Base-by-base conservation (phyloP, 2,113 vertebrate genomes). In the Bathybates hornii region DNA sequence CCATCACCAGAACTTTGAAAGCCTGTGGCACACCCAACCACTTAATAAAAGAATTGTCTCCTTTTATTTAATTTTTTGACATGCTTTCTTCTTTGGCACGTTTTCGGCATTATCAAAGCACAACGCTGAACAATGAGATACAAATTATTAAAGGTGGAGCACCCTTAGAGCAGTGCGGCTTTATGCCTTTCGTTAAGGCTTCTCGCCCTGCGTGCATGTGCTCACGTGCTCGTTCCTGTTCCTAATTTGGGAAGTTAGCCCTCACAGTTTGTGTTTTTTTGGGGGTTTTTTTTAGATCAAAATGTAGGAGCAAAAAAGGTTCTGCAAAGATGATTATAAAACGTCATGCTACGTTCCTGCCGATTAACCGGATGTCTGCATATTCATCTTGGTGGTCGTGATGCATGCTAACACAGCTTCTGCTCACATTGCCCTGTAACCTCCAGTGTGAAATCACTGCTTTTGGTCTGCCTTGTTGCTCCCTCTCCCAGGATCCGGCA, bases 31-130 rank as follows among this genome's bases (percentile, higher is more conserved):
- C 73, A 71, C 86, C 82, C 91, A 81, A 79, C 89, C 78, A 66
- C 82, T 90, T 87, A 94, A 84, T 90, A 85, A 89, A 92, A 91
- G 19, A 88, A 90, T 84, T 84, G 85, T 82, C 78, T 86, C 61
- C 81, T 32, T 6, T 27, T 56, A 53, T 63, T 27, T 4, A 36
- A 61, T 84, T 81, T 63, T 78, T 78, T 5, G 27, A 34, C 66
- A 45, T 45, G 66, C 61, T 52, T 32, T 78, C 73, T 34, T 78
- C 24, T 78, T 52, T 52, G 73, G 48, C 45, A 34, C 0, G 2
- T 78, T 52, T 78, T 34, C 3, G 1, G 45, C 73, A 52, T 78
- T 52, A 34, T 52, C 45, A 34, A 52, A 78, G 45, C 27, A n/a
- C 48, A 52, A 52, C 11, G 17, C 45, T 34, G 17, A 34, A 78